Percentiles rank a stretch among this genome's conserved stretches.
Conservation (phyloP, 1,140 invertebrate species). For the Macrobrachium nipponense region DNA sequence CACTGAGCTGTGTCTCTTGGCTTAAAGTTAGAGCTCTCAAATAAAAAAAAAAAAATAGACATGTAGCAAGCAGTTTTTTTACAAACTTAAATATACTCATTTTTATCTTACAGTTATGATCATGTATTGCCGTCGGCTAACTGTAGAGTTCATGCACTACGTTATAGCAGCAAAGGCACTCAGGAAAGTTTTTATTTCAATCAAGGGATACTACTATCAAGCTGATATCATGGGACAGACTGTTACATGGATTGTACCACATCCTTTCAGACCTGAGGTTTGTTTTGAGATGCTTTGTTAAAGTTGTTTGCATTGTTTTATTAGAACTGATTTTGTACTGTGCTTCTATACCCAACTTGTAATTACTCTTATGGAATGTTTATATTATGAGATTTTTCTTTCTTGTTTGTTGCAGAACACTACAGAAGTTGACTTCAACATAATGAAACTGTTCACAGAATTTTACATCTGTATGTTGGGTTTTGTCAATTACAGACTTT, state of each 20-base stretch:
- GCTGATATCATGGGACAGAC: constrained; percentile 95
- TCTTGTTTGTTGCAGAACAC: constrained; percentile 68
- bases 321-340: constrained; percentile 25
- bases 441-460: constrained; percentile 98
- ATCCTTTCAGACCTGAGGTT: constrained; percentile 79
- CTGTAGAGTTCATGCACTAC: constrained; percentile 97
- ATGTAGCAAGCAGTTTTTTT: too few species aligned
- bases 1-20: too few species aligned
- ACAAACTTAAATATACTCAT: not conserved
- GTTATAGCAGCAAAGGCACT: constrained; percentile 92
- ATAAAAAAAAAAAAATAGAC: too few species aligned
- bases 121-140: constrained; percentile 83
- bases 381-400: constrained; percentile 74
- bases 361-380: not conserved
- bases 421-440: constrained; percentile 93
- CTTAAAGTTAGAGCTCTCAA: too few species aligned
- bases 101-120: constrained; percentile 71
- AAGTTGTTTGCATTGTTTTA: constrained; percentile 43
- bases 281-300: constrained; percentile 69
- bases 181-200: constrained; percentile 96
- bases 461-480: constrained; percentile 96
- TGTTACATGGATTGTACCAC: constrained; percentile 98
- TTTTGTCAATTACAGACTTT: constrained; percentile 94
- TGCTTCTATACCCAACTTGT: not conserved
- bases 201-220: constrained; percentile 99